Conservation (phyloP, 2,797 vertebrate genomes). For the Acipenser ruthenus region DNA sequence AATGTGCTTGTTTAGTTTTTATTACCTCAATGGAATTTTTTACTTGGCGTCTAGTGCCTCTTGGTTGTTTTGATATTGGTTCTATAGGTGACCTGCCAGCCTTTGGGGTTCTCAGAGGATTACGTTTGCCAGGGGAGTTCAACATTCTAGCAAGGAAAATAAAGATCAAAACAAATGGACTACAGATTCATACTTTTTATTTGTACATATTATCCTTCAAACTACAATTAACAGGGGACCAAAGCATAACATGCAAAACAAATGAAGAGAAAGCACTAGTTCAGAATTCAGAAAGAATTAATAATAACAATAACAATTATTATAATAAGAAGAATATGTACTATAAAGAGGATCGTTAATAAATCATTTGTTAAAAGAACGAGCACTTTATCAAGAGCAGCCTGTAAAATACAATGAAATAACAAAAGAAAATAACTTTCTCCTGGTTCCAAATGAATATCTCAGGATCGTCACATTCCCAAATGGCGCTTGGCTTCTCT, state of each 20-base stretch:
- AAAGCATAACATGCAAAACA: constrained; percentile 24
- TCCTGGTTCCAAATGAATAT: background rate
- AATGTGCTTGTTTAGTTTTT: too few relatives aligned
- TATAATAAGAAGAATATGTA: constrained; percentile 32
- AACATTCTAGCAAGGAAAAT: constrained; percentile 2
- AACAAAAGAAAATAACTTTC: background rate
- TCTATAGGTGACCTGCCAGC: background rate
- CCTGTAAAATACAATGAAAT: background rate
- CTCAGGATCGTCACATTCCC: constrained; percentile 7
- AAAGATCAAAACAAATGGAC: background rate
- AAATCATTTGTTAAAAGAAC: constrained; percentile 23
- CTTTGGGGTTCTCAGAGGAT: background rate
- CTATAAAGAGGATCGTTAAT: constrained; percentile 14
- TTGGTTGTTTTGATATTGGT: too few relatives aligned
- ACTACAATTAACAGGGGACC: constrained; percentile 53
- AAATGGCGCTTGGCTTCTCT: constrained; percentile 25
- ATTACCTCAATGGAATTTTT: too few relatives aligned
- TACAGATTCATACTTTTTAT: constrained; percentile 51
- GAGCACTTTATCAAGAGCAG: constrained; percentile 11
- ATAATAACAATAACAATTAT: constrained; percentile 23
- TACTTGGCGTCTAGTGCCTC: too few relatives aligned
- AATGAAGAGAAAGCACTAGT: constrained; percentile 39
- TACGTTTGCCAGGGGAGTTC: too few relatives aligned
- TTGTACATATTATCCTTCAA: constrained; percentile 58
- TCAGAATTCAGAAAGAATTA: constrained; percentile 40